Evolutionary conservation across 2,113 vertebrate genomes (phyloP), one percentile per base, ranked within the genome.

Genomic region (Eulemur rufifrons): DNA sequence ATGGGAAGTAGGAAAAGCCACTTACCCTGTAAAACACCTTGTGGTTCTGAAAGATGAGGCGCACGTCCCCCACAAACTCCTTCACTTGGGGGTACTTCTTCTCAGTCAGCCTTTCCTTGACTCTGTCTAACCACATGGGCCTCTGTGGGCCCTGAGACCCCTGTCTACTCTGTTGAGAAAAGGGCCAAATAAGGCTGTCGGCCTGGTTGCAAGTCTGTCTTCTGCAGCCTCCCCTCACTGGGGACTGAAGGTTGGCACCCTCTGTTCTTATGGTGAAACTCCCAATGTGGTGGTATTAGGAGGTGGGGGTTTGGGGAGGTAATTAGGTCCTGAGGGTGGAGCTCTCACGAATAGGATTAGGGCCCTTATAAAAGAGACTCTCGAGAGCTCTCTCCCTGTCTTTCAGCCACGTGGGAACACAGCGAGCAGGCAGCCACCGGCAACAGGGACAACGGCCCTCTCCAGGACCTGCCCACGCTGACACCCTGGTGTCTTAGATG

Each of bases 31-130:
- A 86, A 66, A 42, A 6, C 3, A 1, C 1, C n/a, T 17, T 84
- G 83, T 66, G n/a, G 32, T 91, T 97, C 45, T 61, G 8, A 78
- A 97, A 95, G 80, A 95, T 77, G 83, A 83, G 74, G 29, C 80
- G 84, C 78, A 98, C 42, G 63, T 98, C 95, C 10, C 0, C 9
- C 23, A 98, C 82, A 17, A 98, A 98, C 0, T 0, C 68, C 5
- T n/a, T 13, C n/a, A 98, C 96, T 6, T 0, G 56, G 14, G 0
- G 0, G 61, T 97, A 97, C 5, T 1, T 0, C 27, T 91, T 87
- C 23, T 10, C 32, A 1, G 6, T 23, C 86, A 98, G 78, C 17
- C 18, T 85, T 25, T 39, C 5, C 93, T 78, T 96, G 68, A 98
- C 56, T 68, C 52, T 77, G 56, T 93, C 9, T 32, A 98, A 56